Base-by-base conservation (phyloP, 2,113 vertebrate species). In the Oreochromis niloticus region DNA sequence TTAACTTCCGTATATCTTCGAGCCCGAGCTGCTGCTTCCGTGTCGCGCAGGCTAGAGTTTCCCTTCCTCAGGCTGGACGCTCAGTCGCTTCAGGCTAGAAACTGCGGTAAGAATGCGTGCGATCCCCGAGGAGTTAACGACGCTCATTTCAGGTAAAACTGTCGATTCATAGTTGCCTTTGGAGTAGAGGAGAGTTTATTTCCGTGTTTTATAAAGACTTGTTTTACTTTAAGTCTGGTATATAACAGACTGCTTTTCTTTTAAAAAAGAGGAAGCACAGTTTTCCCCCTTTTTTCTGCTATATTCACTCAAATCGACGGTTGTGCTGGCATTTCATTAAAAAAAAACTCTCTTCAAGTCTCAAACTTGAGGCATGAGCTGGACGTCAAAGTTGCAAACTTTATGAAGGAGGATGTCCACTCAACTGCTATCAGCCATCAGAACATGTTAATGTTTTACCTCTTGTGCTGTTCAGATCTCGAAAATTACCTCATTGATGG, bases 401-500 rank as follows among this genome's bases (percentile, higher is more conserved):
- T 68, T 78, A 52, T 78, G n/a, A 12, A 56, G 9, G 19, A 54
- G 17, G 6, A 78, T 78, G 27, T 19, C 17, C 46, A 52, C 43
- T 50, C 32, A 6, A 32, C 43, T 34, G 19, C 24, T 59, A 27
- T 59, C 24, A 81, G 16, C 10, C 22, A 73, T 46, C 41, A 46
- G 7, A 46, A 30, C 27, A 43, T 19, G 43, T 61, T 27, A 75
- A 57, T 84, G 66, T 30, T 75, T 84, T 30, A 41, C 63, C 34
- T 57, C 22, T 30, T 34, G 13, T 83, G 52, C 43, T 71, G 5
- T 82, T 83, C 95, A 99, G 98, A 98, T 95, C 85, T 99, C 50
- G 98, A 99, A 89, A 83, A 55, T 10, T 99, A 97, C 95, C 91
- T 99, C 91, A 95, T 84, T 19, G 97, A 98, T 86, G 95, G 92